These are phyloP conservation scores for Trypoxylus dichotomus DNA, from an alignment of 1,140 invertebrate species.

Conservation along the genomic window DNA sequence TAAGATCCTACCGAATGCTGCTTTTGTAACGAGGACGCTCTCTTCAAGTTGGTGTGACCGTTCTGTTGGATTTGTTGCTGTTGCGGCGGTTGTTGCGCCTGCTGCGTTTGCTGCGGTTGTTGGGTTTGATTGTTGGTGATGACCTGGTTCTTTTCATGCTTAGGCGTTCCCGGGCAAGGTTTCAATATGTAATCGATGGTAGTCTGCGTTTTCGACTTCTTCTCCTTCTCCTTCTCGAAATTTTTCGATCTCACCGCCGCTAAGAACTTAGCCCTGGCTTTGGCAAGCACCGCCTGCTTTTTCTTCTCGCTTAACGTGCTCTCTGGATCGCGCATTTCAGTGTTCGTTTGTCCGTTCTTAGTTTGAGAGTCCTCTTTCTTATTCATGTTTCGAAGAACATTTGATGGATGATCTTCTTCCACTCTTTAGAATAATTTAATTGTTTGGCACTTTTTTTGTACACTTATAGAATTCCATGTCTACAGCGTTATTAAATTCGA, in stretches of 20 bases:
- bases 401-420: background rate
- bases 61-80: background rate
- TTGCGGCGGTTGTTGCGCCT: background rate
- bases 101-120: background rate
- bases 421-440: background rate
- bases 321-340: conserved; percentile 48
- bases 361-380: conserved; percentile 37
- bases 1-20: conserved; percentile 50
- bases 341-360: conserved; percentile 44
- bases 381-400: conserved; percentile 37
- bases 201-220: conserved; percentile 47
- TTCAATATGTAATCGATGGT: conserved; percentile 51
- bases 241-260: conserved; percentile 43
- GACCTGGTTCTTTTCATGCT: conserved; percentile 33
- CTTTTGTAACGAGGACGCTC: conserved; percentile 41
- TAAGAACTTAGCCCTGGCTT: conserved; percentile 49
- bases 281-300: conserved; percentile 48
- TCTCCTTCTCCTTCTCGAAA: conserved; percentile 36
- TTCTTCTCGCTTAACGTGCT: conserved; percentile 42
- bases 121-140: conserved; percentile 11
- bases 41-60: conserved; percentile 12
- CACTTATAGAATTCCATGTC: background rate
- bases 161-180: conserved; percentile 41
- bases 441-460: background rate
- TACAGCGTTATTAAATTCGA: no score